Evolutionary conservation across 2,113 vertebrate genomes (phyloP).

Genomic region (Condylura cristata): DNA sequence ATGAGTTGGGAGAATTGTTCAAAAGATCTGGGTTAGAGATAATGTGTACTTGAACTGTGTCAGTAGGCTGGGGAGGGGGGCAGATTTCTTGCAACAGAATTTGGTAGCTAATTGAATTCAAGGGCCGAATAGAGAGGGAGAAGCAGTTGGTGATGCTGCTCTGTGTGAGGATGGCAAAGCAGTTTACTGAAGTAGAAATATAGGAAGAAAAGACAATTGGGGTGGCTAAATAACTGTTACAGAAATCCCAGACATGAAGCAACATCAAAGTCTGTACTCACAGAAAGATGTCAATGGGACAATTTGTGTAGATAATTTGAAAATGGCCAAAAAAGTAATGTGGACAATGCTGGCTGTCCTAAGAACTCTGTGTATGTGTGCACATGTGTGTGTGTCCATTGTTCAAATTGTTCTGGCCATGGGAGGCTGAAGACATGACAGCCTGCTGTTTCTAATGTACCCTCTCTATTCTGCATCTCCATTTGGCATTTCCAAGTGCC

Average conservation of each 20-base stretch:
- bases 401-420: too few species aligned
- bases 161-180: too few species aligned
- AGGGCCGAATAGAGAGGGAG: background rate
- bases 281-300: background rate
- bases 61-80: background rate
- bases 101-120: background rate
- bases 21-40: background rate
- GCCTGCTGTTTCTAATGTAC: background rate
- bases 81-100: background rate
- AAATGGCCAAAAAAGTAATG: background rate
- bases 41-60: background rate
- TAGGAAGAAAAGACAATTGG: background rate
- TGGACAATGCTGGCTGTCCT: background rate
- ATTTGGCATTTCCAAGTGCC: background rate
- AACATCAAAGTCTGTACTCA: slow-evolving; percentile 19
- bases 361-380: background rate
- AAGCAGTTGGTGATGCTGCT: background rate
- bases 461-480: background rate
- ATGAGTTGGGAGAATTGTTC: background rate
- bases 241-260: background rate
- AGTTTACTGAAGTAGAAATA: background rate
- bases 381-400: too few species aligned
- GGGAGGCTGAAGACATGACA: background rate
- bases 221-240: background rate
- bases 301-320: background rate